Evolutionary conservation across 92 coral and sea anemone genomes (phyloP), one percentile per base, ranked within the genome.

Genomic region (Phenganax stokvisi): DNA sequence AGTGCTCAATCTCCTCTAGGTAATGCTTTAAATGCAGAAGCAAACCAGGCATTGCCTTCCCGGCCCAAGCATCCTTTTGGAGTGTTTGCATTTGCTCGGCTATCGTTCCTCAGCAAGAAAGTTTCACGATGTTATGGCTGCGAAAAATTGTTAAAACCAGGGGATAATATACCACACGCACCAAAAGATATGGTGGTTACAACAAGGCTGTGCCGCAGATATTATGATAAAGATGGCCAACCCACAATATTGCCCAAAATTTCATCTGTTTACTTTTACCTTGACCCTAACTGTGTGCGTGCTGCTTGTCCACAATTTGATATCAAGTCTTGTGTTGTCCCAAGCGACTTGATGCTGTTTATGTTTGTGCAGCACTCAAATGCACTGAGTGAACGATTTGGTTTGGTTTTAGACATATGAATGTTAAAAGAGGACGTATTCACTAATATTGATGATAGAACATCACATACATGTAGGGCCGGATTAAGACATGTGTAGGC

Each of bases 71-170:
- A 86, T 25, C 77, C 79, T 15, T 63, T 71, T 68, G 90, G 88
- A 30, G 83, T 61, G 60, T 88, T 88, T 75, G 74, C 71, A 2
- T 55, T 81, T 75, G 81, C 80, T 20, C 44, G 75, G 25, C 57
- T 88, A 20, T 31, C 59, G 44, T 88, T 88, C 74, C 82, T 88
- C 54, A 86, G 85, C 72, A 68, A 80, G 68, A 85, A 57, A 58
- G 88, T 88, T 52, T 81, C 88, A 12, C n/a, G 20, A 52, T 88
- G 90, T 51, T 74, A 88, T 72, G 88, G 90, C 51, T 88, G 90
- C 54, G 81, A 81, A 2, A 56, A 80, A 53, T 5, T 68, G 29
- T 75, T 88, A 56, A 88, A 85, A 80, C 87, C 85, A 64, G 76
- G 58, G 28, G 90, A 85, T 7, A 10, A 67, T 51, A 77, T 85